Percentiles rank a stretch among this genome's conserved stretches.
These are phyloP conservation scores for Oreohelix idahoensis DNA, from an alignment of 1,140 invertebrate species.

Conservation along the genomic window DNA sequence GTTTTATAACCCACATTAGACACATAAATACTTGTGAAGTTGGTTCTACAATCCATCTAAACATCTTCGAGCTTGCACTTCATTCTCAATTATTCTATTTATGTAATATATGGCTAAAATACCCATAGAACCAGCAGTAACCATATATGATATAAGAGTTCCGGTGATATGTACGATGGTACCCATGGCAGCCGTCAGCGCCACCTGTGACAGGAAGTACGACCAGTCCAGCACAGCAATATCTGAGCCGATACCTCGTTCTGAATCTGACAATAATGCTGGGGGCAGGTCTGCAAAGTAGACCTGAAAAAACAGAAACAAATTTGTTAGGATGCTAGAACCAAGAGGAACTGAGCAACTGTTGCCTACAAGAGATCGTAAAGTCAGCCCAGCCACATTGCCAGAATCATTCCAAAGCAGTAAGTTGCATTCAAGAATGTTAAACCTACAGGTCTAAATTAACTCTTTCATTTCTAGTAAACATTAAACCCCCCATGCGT, in stretches of 20 bases:
- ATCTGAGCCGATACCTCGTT: conserved; percentile 73
- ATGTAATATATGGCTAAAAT: conserved; percentile 65
- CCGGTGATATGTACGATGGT: conserved; percentile 73
- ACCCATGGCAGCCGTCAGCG: conserved; percentile 73
- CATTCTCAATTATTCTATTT: conserved; percentile 56
- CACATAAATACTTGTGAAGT: no score
- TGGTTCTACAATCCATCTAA: not conserved
- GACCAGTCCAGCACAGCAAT: conserved; percentile 74
- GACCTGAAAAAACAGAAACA: conserved; percentile 49
- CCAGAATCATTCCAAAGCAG: no score
- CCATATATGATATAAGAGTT: conserved; percentile 72
- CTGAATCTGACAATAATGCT: conserved; percentile 23
- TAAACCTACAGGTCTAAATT: no score
- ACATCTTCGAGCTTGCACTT: conserved; percentile 35
- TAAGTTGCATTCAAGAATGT: no score
- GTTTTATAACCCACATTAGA: no score
- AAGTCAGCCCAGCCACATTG: no score
- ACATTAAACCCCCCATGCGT: no score
- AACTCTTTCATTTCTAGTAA: no score
- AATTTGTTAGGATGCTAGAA: no score
- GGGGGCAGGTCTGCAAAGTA: conserved; percentile 61
- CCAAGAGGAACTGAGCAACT: no score
- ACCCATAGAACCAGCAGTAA: conserved; percentile 67
- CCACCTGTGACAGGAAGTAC: conserved; percentile 75
- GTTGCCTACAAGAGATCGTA: no score